phyloP scores from a whole-genome alignment of 2,113 vertebrate genomes.

The Patagioenas fasciata region DNA sequence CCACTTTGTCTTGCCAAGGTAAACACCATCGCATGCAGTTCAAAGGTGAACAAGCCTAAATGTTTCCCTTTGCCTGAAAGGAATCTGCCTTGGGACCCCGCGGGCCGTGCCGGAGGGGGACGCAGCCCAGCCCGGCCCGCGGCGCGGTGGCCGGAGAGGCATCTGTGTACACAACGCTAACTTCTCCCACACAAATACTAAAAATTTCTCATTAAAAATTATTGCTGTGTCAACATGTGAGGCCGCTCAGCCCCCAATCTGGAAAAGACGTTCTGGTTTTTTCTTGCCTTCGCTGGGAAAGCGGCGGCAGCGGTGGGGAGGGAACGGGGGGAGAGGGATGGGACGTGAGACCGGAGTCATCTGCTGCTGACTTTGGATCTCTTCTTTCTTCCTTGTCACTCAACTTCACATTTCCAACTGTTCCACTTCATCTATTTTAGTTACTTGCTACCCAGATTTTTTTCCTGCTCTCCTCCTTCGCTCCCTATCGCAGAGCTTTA shows the following conservation, averaged over 20 bases:
- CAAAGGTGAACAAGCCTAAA: conserved; percentile 95
- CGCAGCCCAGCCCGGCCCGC: conserved; percentile 66
- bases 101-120: conserved; percentile 78
- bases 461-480: neutral
- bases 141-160: conserved; percentile 72
- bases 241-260: conserved; percentile 74
- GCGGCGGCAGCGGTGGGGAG: neutral
- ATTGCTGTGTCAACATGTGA: conserved; percentile 84
- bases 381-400: conserved; percentile 52
- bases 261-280: conserved; percentile 75
- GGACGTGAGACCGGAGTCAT: conserved; percentile 63
- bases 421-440: conserved; percentile 62
- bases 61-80: conserved; percentile 91
- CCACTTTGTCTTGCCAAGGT: conserved; percentile 95
- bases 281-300: conserved; percentile 64
- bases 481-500: conserved; percentile 25
- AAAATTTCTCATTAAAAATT: conserved; percentile 87
- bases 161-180: conserved; percentile 88
- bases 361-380: conserved; percentile 58
- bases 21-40: conserved; percentile 96
- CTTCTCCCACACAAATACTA: conserved; percentile 86
- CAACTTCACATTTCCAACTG: conserved; percentile 52
- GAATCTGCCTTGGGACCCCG: conserved; percentile 86
- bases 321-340: conserved; percentile 1
- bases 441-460: conserved; percentile 51